Base-by-base conservation (phyloP, 2,797 vertebrate species). In the Lutjanus argentimaculatus region DNA sequence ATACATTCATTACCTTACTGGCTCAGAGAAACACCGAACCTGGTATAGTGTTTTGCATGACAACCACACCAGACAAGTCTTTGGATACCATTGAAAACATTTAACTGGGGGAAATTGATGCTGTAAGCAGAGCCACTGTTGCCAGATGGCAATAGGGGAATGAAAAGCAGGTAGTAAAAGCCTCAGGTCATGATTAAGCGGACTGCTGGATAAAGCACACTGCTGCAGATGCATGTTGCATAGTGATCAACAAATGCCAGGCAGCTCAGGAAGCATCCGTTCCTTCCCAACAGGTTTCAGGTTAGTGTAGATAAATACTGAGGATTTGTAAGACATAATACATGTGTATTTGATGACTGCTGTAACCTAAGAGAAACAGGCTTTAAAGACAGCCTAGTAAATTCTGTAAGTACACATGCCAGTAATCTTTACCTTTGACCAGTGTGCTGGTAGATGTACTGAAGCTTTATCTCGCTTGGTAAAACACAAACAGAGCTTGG, bases 71-170 rank as follows among this genome's bases (percentile, higher is more conserved):
- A 84, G 77, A 75, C 64, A 77, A 80, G 88, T 84, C 87, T 84
- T 79, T 72, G 66, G 84, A 89, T 83, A 76, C 77, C 65, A 88
- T 8, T 89, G 85, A 85, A 88, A 89, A 83, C 82, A 83, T 84
- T 89, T 87, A 85, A 88, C 68, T 15, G 22, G 67, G 67, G 81
- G 71, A 88, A 90, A 94, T 75, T 86, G 90, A 93, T 88, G 87
- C 83, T 89, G 75, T 85, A 91, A 90, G 87, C 82, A 85, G 85
- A 91, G 82, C 75, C 86, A 89, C 89, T 67, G 82, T 84, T 90
- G 90, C 85, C 93, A 95, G 91, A 92, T 94, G 92, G 92, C 86
- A 89, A 87, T 66, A 88, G 77, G 75, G 72, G 80, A 85, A 91
- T 90, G 85, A 86, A 88, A 86, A 78, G 72, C 80, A 84, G 84